Evolutionary conservation across 2,113 vertebrate genomes (phyloP).

Genomic region (Chloropsis cyanopogon): DNA sequence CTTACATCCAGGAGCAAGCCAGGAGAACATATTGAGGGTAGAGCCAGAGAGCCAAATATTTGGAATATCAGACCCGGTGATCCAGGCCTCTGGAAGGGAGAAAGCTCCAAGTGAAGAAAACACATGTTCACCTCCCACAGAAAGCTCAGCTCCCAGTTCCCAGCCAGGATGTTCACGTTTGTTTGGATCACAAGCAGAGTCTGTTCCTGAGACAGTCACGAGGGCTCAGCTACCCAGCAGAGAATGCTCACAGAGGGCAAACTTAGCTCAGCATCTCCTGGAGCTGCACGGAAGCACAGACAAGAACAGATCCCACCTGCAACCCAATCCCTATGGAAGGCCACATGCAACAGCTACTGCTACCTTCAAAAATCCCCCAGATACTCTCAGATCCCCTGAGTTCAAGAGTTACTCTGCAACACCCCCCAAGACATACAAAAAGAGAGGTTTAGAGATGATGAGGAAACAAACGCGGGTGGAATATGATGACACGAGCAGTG

Average conservation of each 20-base stretch:
- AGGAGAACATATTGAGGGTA: background rate
- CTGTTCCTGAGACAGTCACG: background rate
- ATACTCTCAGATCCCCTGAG: background rate
- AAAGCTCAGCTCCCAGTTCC: background rate
- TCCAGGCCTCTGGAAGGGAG: background rate
- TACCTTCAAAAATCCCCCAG: background rate
- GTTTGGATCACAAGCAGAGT: background rate
- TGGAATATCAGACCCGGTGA: background rate
- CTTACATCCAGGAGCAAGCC: background rate
- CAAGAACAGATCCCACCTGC: background rate
- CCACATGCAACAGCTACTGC: background rate
- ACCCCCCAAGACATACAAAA: conserved; percentile 45
- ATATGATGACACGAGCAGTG: conserved; percentile 75
- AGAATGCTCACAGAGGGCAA: background rate
- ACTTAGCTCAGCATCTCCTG: background rate
- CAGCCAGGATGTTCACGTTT: background rate
- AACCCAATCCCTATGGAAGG: background rate
- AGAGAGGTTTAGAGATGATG: conserved; percentile 72
- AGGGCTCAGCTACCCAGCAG: background rate
- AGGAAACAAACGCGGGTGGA: conserved; percentile 74
- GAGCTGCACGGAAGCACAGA: background rate
- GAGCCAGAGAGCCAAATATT: background rate
- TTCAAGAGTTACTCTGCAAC: background rate
- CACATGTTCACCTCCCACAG: background rate
- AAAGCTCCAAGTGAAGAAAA: background rate